Evolutionary conservation across 1,140 invertebrate genomes (phyloP).

Genomic region (Pararge aegeria): DNA sequence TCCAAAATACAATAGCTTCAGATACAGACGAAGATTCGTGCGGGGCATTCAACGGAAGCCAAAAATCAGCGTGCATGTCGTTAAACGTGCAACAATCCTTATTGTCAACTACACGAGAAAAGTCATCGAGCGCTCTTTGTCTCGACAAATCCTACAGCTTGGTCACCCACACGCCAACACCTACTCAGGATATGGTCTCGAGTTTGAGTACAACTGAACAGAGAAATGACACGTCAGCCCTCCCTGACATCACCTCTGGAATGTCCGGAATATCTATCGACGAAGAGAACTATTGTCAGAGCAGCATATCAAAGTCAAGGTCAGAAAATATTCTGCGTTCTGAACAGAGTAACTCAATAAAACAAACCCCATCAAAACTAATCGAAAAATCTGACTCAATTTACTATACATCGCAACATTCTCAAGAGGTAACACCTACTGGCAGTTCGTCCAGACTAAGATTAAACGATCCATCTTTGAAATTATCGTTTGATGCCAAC

Average conservation of each 20-base stretch:
- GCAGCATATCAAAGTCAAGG: slow-evolving; percentile 74
- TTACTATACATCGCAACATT: slow-evolving; percentile 75
- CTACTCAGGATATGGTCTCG: slow-evolving; percentile 78
- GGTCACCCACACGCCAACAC: slow-evolving; percentile 74
- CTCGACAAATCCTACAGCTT: slow-evolving; percentile 72
- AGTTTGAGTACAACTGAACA: slow-evolving; percentile 77
- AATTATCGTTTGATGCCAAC: slow-evolving; percentile 67
- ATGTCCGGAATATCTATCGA: slow-evolving; percentile 77
- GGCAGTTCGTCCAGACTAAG: slow-evolving; percentile 55
- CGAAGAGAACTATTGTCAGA: slow-evolving; percentile 69
- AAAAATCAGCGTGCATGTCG: slow-evolving; percentile 71
- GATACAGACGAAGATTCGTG: slow-evolving; percentile 77
- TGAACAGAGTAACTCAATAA: slow-evolving; percentile 65
- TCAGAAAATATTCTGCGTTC: slow-evolving; percentile 74
- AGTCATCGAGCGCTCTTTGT: slow-evolving; percentile 71
- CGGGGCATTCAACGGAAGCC: slow-evolving; percentile 70
- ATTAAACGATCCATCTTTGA: slow-evolving; percentile 61
- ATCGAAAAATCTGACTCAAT: slow-evolving; percentile 73
- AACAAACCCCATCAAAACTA: slow-evolving; percentile 46
- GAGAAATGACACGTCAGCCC: slow-evolving; percentile 64
- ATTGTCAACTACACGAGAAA: slow-evolving; percentile 65
- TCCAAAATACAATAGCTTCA: slow-evolving; percentile 44
- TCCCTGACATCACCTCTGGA: slow-evolving; percentile 72
- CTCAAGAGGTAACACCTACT: slow-evolving; percentile 65
- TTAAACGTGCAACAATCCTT: slow-evolving; percentile 72